Base-by-base conservation (phyloP, 2,113 vertebrate species). In the Tricholaema leucomelas region DNA sequence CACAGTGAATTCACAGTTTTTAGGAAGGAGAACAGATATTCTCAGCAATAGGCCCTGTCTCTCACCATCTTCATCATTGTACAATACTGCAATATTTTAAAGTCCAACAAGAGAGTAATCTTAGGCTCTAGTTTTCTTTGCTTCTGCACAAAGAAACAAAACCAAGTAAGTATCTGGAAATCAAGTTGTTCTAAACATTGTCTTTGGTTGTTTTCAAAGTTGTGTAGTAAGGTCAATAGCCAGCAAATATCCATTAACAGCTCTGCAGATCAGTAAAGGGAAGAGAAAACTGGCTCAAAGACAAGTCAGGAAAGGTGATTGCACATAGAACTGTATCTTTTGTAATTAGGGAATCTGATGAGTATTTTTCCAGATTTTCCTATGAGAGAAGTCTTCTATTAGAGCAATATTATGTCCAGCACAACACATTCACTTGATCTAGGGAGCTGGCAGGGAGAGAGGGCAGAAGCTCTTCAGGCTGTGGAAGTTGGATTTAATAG, bases 401-500 rank as follows among this genome's bases (percentile, higher is more conserved):
- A 54, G 61, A 60, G 18, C 38, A 71, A 23, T 69, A 61, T 69
- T 76, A 79, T 71, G 74, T 72, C 74, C 66, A 82, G 74, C 25
- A 72, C 63, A 69, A 81, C 18, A 78, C 63, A 64, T 71, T 86
- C 38, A 17, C 35, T 83, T 92, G 78, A 28, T 78, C 70, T 71
- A 42, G 13, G 18, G 46, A 90, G 46, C 13, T 71, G n/a, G 16
- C 7, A 8, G 21, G 5, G 38, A 21, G 6, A 85, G 30, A 85
- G 81, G 48, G 64, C 25, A 93, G 60, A 78, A 91, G 56, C 52
- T 83, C 65, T 84, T 92, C 74, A 85, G 77, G 77, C 89, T 65
- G 55, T 85, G 59, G 59, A 87, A 92, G 78, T 4, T 76, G 36
- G 74, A 91, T 89, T 89, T 88, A 91, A 92, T 73, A 36, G 87